Evolutionary conservation across 2,888 invertebrate species (phyloP).

Genomic region (Macrosiphum euphorbiae): DNA sequence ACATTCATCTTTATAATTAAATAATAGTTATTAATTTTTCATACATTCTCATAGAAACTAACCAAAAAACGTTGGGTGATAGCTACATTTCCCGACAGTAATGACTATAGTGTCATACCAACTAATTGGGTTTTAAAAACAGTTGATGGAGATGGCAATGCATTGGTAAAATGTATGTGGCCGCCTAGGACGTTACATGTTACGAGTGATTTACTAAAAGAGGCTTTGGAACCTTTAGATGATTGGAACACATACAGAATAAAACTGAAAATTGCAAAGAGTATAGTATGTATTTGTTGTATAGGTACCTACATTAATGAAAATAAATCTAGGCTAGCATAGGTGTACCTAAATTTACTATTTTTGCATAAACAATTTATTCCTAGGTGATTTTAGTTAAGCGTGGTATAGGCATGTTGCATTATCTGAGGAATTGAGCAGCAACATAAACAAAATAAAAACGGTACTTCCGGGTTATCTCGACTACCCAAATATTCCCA

Average conservation of each 20-base stretch:
- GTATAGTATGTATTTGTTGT: conserved; percentile 1
- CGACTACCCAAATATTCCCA: too few relatives aligned
- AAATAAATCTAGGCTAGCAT: too few relatives aligned
- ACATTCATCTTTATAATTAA: too few relatives aligned
- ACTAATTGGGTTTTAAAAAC: neutral
- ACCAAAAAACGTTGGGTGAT: conserved; percentile 24
- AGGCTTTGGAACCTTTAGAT: neutral
- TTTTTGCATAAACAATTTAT: neutral
- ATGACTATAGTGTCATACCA: neutral
- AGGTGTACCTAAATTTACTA: neutral
- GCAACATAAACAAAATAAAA: neutral
- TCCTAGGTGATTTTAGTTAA: neutral
- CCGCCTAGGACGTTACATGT: neutral
- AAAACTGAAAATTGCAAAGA: conserved; percentile 31
- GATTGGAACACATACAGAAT: neutral
- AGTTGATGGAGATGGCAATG: neutral
- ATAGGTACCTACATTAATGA: neutral
- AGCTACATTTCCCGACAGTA: neutral
- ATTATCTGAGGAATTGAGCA: conserved; percentile 7
- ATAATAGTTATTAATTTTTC: neutral
- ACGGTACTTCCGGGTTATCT: too few relatives aligned
- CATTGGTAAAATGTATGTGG: neutral
- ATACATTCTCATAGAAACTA: neutral
- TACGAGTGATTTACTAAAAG: neutral
- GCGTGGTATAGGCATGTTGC: neutral